Evolutionary conservation across 2,888 invertebrate genomes (phyloP).

Genomic region (Drosophila anomalata): DNA sequence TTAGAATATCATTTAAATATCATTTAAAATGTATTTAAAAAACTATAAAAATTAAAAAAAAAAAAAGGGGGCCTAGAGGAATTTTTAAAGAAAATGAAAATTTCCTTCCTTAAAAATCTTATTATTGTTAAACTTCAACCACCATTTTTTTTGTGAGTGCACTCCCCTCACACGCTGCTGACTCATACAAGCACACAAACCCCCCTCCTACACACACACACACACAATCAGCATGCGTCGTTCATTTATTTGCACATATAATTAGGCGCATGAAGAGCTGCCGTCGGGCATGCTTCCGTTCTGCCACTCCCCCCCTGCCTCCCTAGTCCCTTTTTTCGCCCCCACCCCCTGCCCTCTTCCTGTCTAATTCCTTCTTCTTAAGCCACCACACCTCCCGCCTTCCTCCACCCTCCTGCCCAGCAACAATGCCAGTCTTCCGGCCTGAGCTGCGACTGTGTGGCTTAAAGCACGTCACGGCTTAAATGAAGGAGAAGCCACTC

Average conservation of each 20-base stretch:
- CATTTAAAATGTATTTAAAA: too few species aligned
- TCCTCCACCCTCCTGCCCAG: background rate
- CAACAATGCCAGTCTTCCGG: conserved; percentile 35
- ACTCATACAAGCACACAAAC: conserved; percentile 5
- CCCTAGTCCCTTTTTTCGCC: background rate
- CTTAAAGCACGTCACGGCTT: conserved; percentile 47
- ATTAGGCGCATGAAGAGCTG: conserved; percentile 73
- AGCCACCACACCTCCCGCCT: background rate
- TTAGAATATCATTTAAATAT: too few species aligned
- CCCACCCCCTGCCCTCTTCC: background rate
- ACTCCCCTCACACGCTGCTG: background rate
- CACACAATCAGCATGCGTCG: conserved; percentile 65
- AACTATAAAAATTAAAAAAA: too few species aligned
- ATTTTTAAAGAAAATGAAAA: too few species aligned
- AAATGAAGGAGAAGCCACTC: conserved; percentile 23
- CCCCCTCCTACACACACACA: conserved; percentile 29
- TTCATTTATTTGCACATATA: conserved; percentile 79
- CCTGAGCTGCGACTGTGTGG: conserved; percentile 19
- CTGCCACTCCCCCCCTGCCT: background rate
- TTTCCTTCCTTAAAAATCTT: too few species aligned
- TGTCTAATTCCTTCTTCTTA: background rate
- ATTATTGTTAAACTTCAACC: too few species aligned
- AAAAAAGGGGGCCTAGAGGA: too few species aligned
- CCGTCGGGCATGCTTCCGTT: conserved; percentile 66
- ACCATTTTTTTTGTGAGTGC: background rate